Percentiles rank a stretch among this genome's conserved stretches.
phyloP scores from a whole-genome alignment of 2,888 invertebrate species.

The Troides oblongomaculatus region DNA sequence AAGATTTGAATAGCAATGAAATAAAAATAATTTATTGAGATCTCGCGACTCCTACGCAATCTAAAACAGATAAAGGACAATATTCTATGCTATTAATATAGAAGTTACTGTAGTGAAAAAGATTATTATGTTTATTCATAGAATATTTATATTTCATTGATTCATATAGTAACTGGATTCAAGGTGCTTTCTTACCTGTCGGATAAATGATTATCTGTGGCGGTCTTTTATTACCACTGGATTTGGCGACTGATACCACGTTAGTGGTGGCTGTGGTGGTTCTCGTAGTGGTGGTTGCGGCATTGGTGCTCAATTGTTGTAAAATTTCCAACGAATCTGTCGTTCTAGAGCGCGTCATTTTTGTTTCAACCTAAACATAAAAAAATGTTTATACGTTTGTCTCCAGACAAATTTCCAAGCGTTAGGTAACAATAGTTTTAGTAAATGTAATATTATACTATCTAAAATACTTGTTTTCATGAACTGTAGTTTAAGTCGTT shows the following conservation, averaged over 20 bases:
- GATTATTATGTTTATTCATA: too few relatives aligned
- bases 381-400: neutral
- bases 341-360: conserved; percentile 57
- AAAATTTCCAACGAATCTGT: conserved; percentile 49
- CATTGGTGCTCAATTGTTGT: conserved; percentile 49
- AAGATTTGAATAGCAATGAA: too few relatives aligned
- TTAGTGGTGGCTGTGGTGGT: conserved; percentile 47
- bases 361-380: conserved; percentile 24
- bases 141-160: too few relatives aligned
- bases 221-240: conserved; percentile 83
- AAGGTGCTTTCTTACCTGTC: conserved; percentile 76
- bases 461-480: too few relatives aligned
- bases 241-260: conserved; percentile 52
- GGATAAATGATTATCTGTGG: conserved; percentile 84
- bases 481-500: neutral
- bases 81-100: too few relatives aligned
- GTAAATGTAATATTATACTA: neutral
- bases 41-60: too few relatives aligned
- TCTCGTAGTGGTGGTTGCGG: conserved; percentile 42
- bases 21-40: too few relatives aligned
- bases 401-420: neutral
- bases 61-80: too few relatives aligned
- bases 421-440: neutral
- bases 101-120: too few relatives aligned
- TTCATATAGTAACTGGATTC: neutral